These are phyloP conservation scores for Holacanthella duospinosa DNA, from an alignment of 2,888 invertebrate species.

Conservation along the genomic window DNA sequence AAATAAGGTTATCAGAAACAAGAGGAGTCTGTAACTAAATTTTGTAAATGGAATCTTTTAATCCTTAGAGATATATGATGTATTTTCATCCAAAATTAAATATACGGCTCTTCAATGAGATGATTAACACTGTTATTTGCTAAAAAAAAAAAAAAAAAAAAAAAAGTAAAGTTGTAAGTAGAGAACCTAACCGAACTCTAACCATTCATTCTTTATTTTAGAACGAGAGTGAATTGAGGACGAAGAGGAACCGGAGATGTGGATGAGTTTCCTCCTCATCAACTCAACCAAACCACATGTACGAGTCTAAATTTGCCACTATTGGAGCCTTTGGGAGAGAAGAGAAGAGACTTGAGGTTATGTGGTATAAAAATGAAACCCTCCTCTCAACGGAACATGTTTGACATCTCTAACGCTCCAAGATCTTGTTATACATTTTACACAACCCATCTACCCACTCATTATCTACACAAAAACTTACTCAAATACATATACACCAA, in stretches of 20 bases:
- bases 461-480: background rate
- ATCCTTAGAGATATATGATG: no score
- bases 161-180: slow-evolving; percentile 8
- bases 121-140: no score
- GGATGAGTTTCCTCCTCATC: slow-evolving; percentile 5
- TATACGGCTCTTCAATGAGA: no score
- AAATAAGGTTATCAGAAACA: no score
- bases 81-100: no score
- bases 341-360: background rate
- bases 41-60: no score
- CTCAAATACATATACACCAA: no score
- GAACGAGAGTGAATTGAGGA: background rate
- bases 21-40: no score
- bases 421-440: slow-evolving; percentile 3
- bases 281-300: background rate
- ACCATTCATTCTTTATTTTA: no score
- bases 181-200: no score
- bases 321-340: background rate
- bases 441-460: background rate
- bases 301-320: background rate
- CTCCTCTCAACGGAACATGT: background rate
- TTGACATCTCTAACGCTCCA: background rate
- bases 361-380: background rate
- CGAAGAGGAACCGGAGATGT: slow-evolving; percentile 9
- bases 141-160: no score